Evolutionary conservation across 30 jellyfish, hydroid and myxozoan genomes (phyloP), one percentile per base, ranked within the genome.

Genomic region (Mastigias papua): DNA sequence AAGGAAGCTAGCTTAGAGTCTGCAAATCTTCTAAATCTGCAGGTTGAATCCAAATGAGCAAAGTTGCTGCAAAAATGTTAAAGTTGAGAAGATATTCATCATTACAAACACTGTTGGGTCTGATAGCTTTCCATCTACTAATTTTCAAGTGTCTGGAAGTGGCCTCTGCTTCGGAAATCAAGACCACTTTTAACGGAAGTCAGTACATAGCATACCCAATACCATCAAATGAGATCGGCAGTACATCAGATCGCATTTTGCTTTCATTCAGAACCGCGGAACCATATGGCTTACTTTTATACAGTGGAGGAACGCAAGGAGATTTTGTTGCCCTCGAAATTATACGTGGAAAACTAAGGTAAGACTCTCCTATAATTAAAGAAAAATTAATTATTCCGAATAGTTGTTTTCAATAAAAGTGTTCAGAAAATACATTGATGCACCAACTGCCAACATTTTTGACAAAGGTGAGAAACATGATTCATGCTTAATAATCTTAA

Each of bases 251-350:
- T 78, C 81, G 97, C 49, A 89, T 95, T 30, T 82, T 96, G 35
- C 86, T 95, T 48, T 69, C 83, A 34, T 95, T 95, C 60, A 86
- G 78, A 66, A 95, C 99, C 8, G 79, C 88, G 1, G 97, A 95
- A 85, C 98, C 99, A 16, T 95, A 86, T 80, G 99, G 99, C 1
- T 93, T 95, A 0, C 69, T 95, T 34, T 48, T 95, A 50, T 95
- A 88, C 92, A 82, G 99, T 69, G 92, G 99, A 17, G 98, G 99
- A 42, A 84, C 89, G 28, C 98, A 95, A 77, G 97, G 97, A 31
- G 99, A 95, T 76, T 95, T 90, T 48, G 69, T 95, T 23, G 48
- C 97, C 32, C 50, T 95, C 85, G 98, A 90, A 69, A 69, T 95
- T 46, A 90, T 74, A 42, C 87, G 99, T 17, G 99, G 99, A 51